phyloP scores from a whole-genome alignment of 2,797 vertebrate species.

The Sciaenops ocellatus region DNA sequence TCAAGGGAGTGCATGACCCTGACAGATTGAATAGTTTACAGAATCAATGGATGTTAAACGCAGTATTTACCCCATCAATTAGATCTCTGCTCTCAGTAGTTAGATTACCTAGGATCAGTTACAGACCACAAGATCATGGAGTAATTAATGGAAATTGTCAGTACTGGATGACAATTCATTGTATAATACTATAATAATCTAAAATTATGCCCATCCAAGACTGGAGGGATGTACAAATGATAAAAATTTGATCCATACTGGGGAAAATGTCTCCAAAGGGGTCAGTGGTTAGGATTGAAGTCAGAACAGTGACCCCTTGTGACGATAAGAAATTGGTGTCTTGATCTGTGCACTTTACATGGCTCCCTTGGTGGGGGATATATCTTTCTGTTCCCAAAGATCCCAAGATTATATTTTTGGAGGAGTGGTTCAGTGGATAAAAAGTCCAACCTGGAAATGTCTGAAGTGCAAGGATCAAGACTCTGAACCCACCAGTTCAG shows the following conservation, averaged over 20 bases:
- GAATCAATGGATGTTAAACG: neutral
- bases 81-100: neutral
- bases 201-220: too few relatives aligned
- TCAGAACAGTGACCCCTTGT: constrained; percentile 28
- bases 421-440: constrained; percentile 4
- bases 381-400: neutral
- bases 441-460: constrained; percentile 10
- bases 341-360: neutral
- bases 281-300: neutral
- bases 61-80: neutral
- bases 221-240: neutral
- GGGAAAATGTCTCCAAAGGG: neutral
- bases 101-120: neutral
- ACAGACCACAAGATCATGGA: neutral
- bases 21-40: neutral
- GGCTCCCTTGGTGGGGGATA: neutral
- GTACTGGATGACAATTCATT: neutral
- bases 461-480: constrained; percentile 11
- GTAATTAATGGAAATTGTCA: neutral
- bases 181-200: too few relatives aligned
- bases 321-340: neutral
- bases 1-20: neutral
- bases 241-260: neutral
- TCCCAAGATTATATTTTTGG: neutral
- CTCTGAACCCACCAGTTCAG: neutral